These are phyloP conservation scores for Drosophila sechellia DNA, from an alignment of 1,140 invertebrate genomes.

Conservation along the genomic window DNA sequence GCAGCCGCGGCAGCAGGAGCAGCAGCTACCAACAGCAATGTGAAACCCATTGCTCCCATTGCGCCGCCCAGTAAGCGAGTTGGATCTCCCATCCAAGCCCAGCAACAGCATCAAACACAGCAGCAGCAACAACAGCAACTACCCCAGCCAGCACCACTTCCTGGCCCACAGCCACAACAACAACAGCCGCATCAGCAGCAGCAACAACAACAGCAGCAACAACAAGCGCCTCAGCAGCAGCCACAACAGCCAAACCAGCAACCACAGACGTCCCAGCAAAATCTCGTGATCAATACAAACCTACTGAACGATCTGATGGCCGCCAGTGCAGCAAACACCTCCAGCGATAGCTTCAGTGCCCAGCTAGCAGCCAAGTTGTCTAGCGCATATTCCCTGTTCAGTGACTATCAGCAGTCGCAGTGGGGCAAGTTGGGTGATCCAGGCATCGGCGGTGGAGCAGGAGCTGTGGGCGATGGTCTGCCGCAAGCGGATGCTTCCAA, in stretches of 20 bases:
- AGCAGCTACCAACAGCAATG: conserved; percentile 28
- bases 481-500: conserved; percentile 91
- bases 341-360: conserved; percentile 62
- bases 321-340: conserved; percentile 19
- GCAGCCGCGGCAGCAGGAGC: conserved; percentile 58
- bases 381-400: conserved; percentile 92
- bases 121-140: conserved; percentile 15
- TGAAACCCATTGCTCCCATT: conserved; percentile 72
- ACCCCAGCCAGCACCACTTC: conserved; percentile 1
- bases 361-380: conserved; percentile 73
- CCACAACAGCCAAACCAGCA: conserved; percentile 25
- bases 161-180: conserved; percentile 19
- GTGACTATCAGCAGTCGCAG: conserved; percentile 88
- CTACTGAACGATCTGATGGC: conserved; percentile 54
- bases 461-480: conserved; percentile 86
- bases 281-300: conserved; percentile 72
- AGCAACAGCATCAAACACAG: conserved; percentile 28
- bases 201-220: conserved; percentile 20
- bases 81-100: conserved; percentile 45
- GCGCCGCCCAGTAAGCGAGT: conserved; percentile 69
- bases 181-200: conserved; percentile 29
- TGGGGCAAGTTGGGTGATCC: conserved; percentile 85
- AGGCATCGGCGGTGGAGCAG: conserved; percentile 47
- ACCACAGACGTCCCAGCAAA: conserved; percentile 42
- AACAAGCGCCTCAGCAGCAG: conserved; percentile 23